Evolutionary conservation across 2,797 vertebrate genomes (phyloP), one percentile per base, ranked within the genome.

Genomic region (Sebastes itinus): DNA sequence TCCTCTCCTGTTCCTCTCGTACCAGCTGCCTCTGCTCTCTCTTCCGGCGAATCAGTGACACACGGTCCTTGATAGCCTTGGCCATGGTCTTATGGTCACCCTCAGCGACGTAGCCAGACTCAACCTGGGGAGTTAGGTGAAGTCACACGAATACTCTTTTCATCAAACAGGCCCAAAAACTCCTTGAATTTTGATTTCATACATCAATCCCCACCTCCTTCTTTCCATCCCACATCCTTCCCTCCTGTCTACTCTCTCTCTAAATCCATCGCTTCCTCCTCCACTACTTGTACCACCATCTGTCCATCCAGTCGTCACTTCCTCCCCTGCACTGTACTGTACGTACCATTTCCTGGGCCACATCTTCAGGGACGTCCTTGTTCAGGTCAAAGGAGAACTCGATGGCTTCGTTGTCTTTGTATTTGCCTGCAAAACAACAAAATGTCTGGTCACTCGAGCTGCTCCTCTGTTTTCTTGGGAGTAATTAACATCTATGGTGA

Each of bases 21-120:
- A 99, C 98, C 83, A 97, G 93, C 80, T 97, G 97, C 28, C 97
- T 96, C 93, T 99, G 98, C 64, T 99, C 98, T 80, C 98, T 93
- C 93, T 99, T 99, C 77, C 97, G 96, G 77, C 96, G 96, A 91
- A 99, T 99, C 95, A 99, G 92, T 58, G 98, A 98, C 33, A 99
- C 98, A 1, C 98, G 96, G 87, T 99, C 98, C 92, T 98, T 99
- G 95, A 99, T 99, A 23, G 98, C 98, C 93, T 99, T 99, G 60
- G 98, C 98, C 97, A 99, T 99, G 42, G 98, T 99, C 96, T 99
- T 99, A 87, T 99, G 98, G 95, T 99, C 98, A 12, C 97, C 97
- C 91, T 99, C 98, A 72, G 98, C 98, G 78, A 99, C 98, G 77
- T 99, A 99, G 64, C 98, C 98, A 72, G 99, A 99, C 82, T 99